phyloP scores from a whole-genome alignment of 1,140 invertebrate species.

The Elysia chlorotica region DNA sequence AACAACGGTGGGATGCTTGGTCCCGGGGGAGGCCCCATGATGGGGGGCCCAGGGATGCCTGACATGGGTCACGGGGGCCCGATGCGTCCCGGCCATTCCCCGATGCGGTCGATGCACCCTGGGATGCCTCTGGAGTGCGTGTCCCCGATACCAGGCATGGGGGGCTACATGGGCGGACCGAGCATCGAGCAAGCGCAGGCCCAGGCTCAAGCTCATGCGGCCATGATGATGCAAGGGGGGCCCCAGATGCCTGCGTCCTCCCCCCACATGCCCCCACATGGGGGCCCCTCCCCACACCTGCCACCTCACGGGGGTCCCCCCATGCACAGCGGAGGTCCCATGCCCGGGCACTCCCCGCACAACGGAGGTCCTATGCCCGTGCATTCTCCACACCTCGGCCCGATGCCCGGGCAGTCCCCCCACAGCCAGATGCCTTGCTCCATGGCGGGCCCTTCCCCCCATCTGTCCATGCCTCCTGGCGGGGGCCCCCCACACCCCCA shows the following conservation, averaged over 20 bases:
- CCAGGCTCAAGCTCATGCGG: constrained; percentile 20
- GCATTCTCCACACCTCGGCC: background rate
- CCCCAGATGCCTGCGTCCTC: constrained; percentile 9
- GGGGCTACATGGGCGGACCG: constrained; percentile 12
- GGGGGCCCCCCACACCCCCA: background rate
- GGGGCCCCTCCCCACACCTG: constrained; percentile 16
- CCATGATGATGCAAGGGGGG: constrained; percentile 23
- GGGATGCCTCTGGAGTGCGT: constrained; percentile 18
- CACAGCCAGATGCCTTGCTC: background rate
- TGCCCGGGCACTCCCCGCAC: no score
- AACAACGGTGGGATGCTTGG: background rate
- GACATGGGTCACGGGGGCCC: background rate
- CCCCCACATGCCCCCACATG: background rate
- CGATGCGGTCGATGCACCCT: background rate
- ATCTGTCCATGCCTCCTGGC: background rate
- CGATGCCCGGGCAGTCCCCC: background rate
- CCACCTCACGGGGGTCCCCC: background rate
- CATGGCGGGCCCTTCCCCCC: background rate
- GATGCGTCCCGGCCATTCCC: constrained; percentile 12
- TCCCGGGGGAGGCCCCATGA: constrained; percentile 5
- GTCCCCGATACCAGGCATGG: constrained; percentile 17
- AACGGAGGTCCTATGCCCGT: constrained; percentile 1
- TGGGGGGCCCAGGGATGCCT: background rate
- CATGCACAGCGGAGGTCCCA: background rate
- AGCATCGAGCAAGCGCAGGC: constrained; percentile 19